Percentiles rank a stretch among this genome's conserved stretches.
phyloP scores from a whole-genome alignment of 92 coral and sea anemone species.

The Siderastrea radians region DNA sequence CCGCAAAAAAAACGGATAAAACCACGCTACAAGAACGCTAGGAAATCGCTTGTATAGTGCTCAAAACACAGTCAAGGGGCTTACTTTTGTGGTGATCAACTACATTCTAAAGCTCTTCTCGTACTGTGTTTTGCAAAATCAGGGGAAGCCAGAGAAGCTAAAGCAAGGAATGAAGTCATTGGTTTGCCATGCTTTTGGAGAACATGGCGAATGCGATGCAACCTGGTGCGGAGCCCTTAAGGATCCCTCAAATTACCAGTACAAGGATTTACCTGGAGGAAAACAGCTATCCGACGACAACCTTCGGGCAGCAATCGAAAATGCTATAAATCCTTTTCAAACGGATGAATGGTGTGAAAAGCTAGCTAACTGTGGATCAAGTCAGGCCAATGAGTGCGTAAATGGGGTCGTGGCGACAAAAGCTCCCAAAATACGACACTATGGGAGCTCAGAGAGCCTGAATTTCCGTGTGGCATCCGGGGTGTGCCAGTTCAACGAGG shows the following conservation, averaged over 20 bases:
- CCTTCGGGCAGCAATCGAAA: neutral
- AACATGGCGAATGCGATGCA: slow-evolving; percentile 21
- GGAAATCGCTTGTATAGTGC: slow-evolving; percentile 27
- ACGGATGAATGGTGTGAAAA: neutral
- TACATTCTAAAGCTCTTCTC: neutral
- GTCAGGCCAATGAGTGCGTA: slow-evolving; percentile 47
- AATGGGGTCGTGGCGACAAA: slow-evolving; percentile 52
- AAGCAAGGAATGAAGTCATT: slow-evolving; percentile 19
- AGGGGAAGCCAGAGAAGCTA: slow-evolving; percentile 40
- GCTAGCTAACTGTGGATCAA: slow-evolving; percentile 15
- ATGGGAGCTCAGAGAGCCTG: slow-evolving; percentile 60
- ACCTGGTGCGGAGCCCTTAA: slow-evolving; percentile 42
- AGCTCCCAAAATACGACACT: slow-evolving; percentile 46
- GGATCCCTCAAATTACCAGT: slow-evolving; percentile 18
- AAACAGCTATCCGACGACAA: slow-evolving; percentile 13
- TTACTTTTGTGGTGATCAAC: slow-evolving; percentile 30
- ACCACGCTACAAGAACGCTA: slow-evolving; percentile 51
- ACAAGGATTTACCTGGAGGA: slow-evolving; percentile 28
- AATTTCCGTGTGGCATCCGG: slow-evolving; percentile 61
- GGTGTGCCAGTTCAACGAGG: slow-evolving; percentile 48
- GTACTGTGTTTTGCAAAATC: slow-evolving; percentile 33
- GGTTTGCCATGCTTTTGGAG: slow-evolving; percentile 58
- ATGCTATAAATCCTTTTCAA: no score
- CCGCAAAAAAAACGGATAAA: slow-evolving; percentile 10
- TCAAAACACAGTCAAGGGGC: slow-evolving; percentile 28